These are phyloP conservation scores for Pseudochromis fuscus DNA, from an alignment of 2,797 vertebrate genomes.

Conservation along the genomic window DNA sequence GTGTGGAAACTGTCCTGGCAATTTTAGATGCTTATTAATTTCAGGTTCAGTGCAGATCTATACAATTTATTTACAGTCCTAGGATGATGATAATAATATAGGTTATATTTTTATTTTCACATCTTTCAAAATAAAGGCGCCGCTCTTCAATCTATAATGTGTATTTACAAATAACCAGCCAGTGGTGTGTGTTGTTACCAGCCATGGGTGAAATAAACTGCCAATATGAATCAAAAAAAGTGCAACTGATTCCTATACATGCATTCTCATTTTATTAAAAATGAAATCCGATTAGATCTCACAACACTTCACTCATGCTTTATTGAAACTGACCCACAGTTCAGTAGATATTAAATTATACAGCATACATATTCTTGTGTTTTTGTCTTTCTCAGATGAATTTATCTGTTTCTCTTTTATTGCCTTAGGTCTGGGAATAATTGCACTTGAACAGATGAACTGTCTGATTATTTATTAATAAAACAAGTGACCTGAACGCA, in stretches of 20 bases:
- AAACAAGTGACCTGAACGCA: constrained; percentile 46
- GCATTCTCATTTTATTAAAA: constrained; percentile 79
- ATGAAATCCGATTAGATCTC: constrained; percentile 78
- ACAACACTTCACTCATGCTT: constrained; percentile 77
- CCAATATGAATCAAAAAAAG: constrained; percentile 68
- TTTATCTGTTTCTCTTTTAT: constrained; percentile 35
- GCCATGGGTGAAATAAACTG: constrained; percentile 59
- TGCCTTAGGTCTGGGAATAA: constrained; percentile 33
- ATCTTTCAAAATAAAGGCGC: constrained; percentile 30
- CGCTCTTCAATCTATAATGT: constrained; percentile 19
- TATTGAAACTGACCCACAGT: constrained; percentile 82
- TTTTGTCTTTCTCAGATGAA: constrained; percentile 18
- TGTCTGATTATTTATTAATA: constrained; percentile 49
- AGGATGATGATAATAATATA: no score
- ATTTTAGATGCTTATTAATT: no score
- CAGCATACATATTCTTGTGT: constrained; percentile 44
- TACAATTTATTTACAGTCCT: no score
- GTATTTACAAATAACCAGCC: constrained; percentile 35
- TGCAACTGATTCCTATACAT: constrained; percentile 71
- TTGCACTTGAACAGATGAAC: constrained; percentile 46
- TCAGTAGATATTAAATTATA: constrained; percentile 76
- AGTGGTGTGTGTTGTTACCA: constrained; percentile 15
- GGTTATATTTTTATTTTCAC: constrained; percentile 19
- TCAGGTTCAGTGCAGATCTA: constrained; percentile 2
- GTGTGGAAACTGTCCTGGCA: no score